Percentiles rank a stretch among this genome's conserved stretches.
phyloP scores from a whole-genome alignment of 1,140 invertebrate species.

The Penaeus indicus region DNA sequence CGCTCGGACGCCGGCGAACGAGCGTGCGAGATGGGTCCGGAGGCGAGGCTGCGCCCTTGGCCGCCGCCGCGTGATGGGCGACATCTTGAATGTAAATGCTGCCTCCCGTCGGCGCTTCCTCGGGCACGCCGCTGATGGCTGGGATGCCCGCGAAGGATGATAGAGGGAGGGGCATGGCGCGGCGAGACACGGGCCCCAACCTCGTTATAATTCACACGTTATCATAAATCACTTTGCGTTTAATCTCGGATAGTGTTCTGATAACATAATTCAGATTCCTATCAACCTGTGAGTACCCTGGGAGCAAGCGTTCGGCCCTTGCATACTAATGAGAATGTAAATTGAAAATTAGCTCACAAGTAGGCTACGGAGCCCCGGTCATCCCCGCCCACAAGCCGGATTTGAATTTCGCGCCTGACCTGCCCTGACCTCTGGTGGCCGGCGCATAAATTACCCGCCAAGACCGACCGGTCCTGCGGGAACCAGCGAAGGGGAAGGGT shows the following conservation, averaged over 20 bases:
- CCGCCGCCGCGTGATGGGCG: too few relatives aligned
- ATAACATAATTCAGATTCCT: background rate
- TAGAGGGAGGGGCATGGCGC: too few relatives aligned
- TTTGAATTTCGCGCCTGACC: constrained; percentile 56
- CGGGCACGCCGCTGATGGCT: too few relatives aligned
- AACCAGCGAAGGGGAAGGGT: constrained; percentile 17
- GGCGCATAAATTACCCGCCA: constrained; percentile 46
- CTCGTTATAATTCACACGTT: too few relatives aligned
- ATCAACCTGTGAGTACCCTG: background rate
- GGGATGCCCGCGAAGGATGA: too few relatives aligned
- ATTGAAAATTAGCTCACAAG: constrained; percentile 47
- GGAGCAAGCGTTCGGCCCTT: background rate
- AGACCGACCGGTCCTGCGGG: constrained; percentile 9
- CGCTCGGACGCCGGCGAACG: too few relatives aligned
- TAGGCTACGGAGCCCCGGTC: constrained; percentile 27
- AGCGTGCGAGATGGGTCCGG: too few relatives aligned
- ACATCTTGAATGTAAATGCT: too few relatives aligned
- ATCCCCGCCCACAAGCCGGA: constrained; percentile 31
- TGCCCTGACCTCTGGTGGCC: constrained; percentile 54
- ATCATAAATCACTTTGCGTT: background rate
- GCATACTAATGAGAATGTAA: constrained; percentile 39
- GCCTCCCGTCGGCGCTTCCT: too few relatives aligned
- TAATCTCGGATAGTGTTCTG: background rate
- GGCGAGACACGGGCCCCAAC: too few relatives aligned
- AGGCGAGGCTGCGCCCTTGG: too few relatives aligned